Base-by-base conservation (phyloP, 2,888 invertebrate genomes). In the Andrena haemorrhoa region DNA sequence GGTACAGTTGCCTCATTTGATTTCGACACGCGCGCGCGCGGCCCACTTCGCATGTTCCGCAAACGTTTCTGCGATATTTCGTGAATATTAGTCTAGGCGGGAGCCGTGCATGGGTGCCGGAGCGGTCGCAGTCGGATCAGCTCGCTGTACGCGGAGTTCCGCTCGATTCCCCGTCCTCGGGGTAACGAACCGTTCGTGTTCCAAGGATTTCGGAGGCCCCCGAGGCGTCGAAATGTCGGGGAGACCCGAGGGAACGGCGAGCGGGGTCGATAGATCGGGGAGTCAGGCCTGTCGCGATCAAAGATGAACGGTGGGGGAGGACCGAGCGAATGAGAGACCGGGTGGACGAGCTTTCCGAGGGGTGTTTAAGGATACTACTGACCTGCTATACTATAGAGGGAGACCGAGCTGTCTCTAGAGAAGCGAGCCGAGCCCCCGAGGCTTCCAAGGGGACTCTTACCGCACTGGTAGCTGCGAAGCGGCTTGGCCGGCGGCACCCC, bases 401-500 rank as follows among this genome's bases (percentile, higher is more conserved):
- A 95, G 94, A 93, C 92, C 81, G 93, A 93, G 92, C 93, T 93
- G 92, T 93, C 93, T 92, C 93, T 92, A 91, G 93, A 93, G 91
- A 93, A 92, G 90, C 93, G 93, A 86, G 93, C 90, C 81, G 92
- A 92, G 91, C 92, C 92, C 92, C 93, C 93, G 84, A 93, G 92
- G 89, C 90, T 93, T 90, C 92, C 93, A 93, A 94, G 93, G 94
- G 93, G 92, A 91, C 92, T 93, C 90, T 93, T 92, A 90, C 89
- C 92, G 89, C 95, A 94, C 93, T 95, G 94, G 94, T 95, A 95
- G 92, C 95, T 95, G 92, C 95, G 95, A 92, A 95, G 95, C 91
- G 95, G 95, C 94, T 95, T 95, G 92, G 95, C 95, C 93, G 95
- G 95, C 92, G 95, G 95, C 94, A 91, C 92, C 89, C 91, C 93